Base-by-base conservation (phyloP, 2,113 vertebrate genomes). In the Engraulis encrasicolus region DNA sequence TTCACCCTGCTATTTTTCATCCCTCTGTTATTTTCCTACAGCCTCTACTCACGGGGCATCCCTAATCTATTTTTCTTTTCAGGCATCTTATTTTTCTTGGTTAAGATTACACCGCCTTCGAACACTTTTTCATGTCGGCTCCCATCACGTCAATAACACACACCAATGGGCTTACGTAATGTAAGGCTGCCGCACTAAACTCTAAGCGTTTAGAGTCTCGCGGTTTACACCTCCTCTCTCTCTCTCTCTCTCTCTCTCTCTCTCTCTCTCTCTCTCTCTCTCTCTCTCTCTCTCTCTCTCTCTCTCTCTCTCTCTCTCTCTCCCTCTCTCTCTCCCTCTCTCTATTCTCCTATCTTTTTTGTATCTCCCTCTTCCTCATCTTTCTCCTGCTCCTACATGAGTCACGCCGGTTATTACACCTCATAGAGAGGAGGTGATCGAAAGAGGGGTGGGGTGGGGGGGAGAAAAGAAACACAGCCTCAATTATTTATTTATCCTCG, bases 341-440 rank as follows among this genome's bases (percentile, higher is more conserved):
- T 18, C 50, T 52, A n/a, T 18, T 52, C 50, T 54, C 52, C 40
- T 45, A 45, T 45, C 40, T 9, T 45, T 45, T 45, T 45, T 9
- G n/a, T n/a, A n/a, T 45, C 9, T 45, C 40, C 9, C 4, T 9
- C 45, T 87, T 82, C 78, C 27, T 20, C 52, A 80, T 54, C 19
- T 20, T 12, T 14, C 92, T 91, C 85, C 91, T 88, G 88, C 88
- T 89, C 90, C 91, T 93, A 93, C 93, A 94, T 95, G 93, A 95
- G 91, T 94, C 93, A 94, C 91, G 92, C 91, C 91, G 93, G 91
- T 92, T 93, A 90, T 89, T 92, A 90, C 91, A 90, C 91, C 94
- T 92, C 89, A 90, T 84, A 90, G 78, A 79, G 52, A 85, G 36
- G 4, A 50, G 79, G 50, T n/a, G n/a, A n/a, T n/a, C n/a, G n/a